Percentiles rank a stretch among this genome's conserved stretches.
phyloP scores from a whole-genome alignment of 1,140 invertebrate genomes.

The Drosophila bocqueti region DNA sequence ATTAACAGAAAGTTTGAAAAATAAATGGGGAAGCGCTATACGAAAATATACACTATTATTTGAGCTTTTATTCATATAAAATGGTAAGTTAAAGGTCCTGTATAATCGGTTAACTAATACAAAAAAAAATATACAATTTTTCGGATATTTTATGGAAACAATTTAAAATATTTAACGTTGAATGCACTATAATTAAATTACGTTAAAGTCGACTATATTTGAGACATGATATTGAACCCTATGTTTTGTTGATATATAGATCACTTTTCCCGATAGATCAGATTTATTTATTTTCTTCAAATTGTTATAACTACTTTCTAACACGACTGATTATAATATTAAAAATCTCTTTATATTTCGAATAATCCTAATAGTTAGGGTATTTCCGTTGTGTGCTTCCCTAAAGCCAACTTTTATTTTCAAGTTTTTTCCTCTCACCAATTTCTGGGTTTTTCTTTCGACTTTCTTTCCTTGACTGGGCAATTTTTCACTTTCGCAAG shows the following conservation, averaged over 20 bases:
- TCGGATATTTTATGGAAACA: too few relatives aligned
- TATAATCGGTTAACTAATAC: too few relatives aligned
- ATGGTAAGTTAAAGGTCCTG: too few relatives aligned
- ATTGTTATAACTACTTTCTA: too few relatives aligned
- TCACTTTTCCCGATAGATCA: too few relatives aligned
- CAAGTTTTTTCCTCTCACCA: constrained; percentile 16
- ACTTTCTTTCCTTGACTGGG: constrained; percentile 53
- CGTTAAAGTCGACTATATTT: too few relatives aligned
- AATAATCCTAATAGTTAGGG: background rate
- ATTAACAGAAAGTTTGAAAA: background rate
- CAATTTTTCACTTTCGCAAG: constrained; percentile 84
- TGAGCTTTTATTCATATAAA: background rate
- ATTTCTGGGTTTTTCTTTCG: constrained; percentile 7
- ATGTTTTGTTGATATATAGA: too few relatives aligned
- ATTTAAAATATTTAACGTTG: background rate
- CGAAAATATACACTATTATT: background rate
- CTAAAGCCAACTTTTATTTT: background rate
- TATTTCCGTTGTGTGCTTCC: background rate
- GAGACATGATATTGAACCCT: too few relatives aligned
- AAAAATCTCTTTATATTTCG: background rate
- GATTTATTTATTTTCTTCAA: too few relatives aligned
- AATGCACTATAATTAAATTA: too few relatives aligned
- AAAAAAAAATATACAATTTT: background rate
- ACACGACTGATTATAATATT: too few relatives aligned
- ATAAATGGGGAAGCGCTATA: background rate